A percentile compares a stretch with the other conserved stretches of the same genome.
These are phyloP conservation scores for Allacma fusca DNA, from an alignment of 2,888 invertebrate species.

Conservation along the genomic window DNA sequence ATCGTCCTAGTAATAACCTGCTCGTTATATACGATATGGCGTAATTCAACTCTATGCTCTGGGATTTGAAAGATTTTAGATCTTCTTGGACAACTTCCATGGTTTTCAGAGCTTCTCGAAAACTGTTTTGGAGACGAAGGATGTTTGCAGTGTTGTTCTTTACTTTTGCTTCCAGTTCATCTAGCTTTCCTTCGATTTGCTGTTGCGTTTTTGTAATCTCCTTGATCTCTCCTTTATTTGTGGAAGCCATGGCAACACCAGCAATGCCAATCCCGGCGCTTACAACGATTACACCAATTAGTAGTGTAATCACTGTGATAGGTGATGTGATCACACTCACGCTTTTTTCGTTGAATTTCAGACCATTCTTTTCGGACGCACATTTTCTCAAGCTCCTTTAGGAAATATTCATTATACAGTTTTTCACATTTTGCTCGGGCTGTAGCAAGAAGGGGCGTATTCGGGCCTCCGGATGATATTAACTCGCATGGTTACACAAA, in stretches of 20 bases:
- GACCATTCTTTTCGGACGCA: not conserved
- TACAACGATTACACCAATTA: not conserved
- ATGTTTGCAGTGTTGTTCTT: not conserved
- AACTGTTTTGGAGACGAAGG: not conserved
- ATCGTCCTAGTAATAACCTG: not conserved
- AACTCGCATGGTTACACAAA: slow-evolving; percentile 17
- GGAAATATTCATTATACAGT: not conserved
- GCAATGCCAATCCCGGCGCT: slow-evolving; percentile 16
- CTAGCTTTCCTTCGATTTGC: not conserved
- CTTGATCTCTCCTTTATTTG: too few relatives aligned
- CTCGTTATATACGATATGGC: not conserved
- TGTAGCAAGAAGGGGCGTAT: not conserved
- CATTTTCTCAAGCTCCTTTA: not conserved
- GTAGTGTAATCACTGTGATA: not conserved
- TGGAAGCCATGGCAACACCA: too few relatives aligned
- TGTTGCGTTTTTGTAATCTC: too few relatives aligned
- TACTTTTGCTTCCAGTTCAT: not conserved
- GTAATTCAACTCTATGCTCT: not conserved
- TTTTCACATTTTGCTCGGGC: not conserved
- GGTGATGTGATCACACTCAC: too few relatives aligned
- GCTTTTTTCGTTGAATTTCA: too few relatives aligned
- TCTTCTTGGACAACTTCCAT: not conserved
- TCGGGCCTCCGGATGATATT: not conserved
- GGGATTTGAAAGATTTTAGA: not conserved
- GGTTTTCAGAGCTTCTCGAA: not conserved